A percentile compares a stretch with the other conserved stretches of the same genome.
These are phyloP conservation scores for Ectemnius continuus DNA, from an alignment of 2,888 invertebrate genomes.

Conservation along the genomic window DNA sequence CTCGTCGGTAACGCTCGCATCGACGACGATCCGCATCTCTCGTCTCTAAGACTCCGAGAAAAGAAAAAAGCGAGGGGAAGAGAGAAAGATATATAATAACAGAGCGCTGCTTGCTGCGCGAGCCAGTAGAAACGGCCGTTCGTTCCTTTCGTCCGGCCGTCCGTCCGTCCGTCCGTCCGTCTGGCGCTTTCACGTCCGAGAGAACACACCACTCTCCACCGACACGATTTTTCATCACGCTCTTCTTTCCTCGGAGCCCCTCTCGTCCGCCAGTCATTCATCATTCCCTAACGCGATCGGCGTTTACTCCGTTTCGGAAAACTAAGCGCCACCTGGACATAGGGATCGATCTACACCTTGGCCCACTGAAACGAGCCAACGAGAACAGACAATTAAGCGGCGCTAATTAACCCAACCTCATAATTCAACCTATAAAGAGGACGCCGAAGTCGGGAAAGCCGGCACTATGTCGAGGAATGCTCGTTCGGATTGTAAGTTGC, in stretches of 20 bases:
- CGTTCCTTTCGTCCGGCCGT: conserved; percentile 64
- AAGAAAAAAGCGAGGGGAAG: conserved; percentile 38
- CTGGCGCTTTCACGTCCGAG: conserved; percentile 66
- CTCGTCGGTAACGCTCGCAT: conserved; percentile 61
- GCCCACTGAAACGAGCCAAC: neutral
- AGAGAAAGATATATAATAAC: conserved; percentile 73
- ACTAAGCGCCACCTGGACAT: conserved; percentile 70
- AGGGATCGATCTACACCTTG: conserved; percentile 55
- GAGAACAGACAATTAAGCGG: conserved; percentile 29
- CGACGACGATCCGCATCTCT: conserved; percentile 57
- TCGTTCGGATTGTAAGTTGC: too few relatives aligned
- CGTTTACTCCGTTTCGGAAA: conserved; percentile 60
- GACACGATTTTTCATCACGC: conserved; percentile 71
- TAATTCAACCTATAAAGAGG: conserved; percentile 12
- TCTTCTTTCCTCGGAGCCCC: conserved; percentile 15
- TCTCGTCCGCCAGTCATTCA: conserved; percentile 53
- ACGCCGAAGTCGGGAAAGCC: neutral
- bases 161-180: conserved; percentile 57
- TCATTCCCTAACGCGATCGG: conserved; percentile 68
- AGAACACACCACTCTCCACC: conserved; percentile 46
- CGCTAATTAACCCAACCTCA: conserved; percentile 33
- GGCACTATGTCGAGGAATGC: too few relatives aligned
- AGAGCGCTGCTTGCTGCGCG: conserved; percentile 69
- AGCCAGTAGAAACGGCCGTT: conserved; percentile 70
- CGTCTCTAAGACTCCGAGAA: conserved; percentile 57